Evolutionary conservation across 2,113 vertebrate genomes (phyloP).

Genomic region (Catharus bicknelli): DNA sequence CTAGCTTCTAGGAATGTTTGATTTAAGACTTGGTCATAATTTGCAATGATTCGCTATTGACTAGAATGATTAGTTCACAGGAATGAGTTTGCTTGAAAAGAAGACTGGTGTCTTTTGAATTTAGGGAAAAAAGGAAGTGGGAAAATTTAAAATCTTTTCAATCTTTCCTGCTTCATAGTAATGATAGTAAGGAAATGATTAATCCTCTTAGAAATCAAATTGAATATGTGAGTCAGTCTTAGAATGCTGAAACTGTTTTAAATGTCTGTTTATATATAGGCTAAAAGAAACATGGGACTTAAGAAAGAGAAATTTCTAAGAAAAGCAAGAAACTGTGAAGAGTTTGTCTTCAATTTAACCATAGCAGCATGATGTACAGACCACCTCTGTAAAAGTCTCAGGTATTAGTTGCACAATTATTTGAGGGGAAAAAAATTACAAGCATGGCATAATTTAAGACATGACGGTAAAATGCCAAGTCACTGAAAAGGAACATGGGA

Average conservation of each 20-base stretch:
- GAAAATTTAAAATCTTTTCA: background rate
- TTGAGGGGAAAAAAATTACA: background rate
- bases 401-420: background rate
- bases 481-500: background rate
- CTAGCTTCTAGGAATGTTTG: background rate
- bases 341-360: background rate
- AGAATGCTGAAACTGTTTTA: background rate
- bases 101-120: background rate
- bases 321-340: background rate
- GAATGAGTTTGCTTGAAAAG: background rate
- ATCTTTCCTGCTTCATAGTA: background rate
- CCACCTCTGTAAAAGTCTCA: background rate
- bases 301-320: background rate
- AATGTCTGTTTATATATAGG: background rate
- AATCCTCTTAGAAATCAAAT: background rate
- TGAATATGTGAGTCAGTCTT: background rate
- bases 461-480: background rate
- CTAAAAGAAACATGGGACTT: background rate
- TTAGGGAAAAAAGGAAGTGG: rapidly evolving
- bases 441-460: background rate
- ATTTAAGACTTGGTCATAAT: background rate
- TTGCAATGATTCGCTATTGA: rapidly evolving
- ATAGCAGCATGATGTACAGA: background rate
- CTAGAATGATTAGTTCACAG: background rate
- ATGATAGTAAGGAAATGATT: background rate